phyloP scores from a whole-genome alignment of 1,140 invertebrate genomes.

The Antheraea mylitta region DNA sequence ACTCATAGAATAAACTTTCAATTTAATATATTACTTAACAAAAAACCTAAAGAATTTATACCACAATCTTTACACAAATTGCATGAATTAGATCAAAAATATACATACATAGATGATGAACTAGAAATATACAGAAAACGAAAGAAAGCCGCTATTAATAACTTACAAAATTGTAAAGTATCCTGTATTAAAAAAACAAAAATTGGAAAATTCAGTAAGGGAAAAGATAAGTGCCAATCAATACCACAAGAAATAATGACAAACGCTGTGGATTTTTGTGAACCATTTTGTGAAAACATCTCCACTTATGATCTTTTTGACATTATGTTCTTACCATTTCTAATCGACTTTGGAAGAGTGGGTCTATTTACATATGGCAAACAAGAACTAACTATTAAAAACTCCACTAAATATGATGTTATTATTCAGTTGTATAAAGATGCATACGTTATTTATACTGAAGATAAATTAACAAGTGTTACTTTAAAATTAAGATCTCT shows the following conservation, averaged over 20 bases:
- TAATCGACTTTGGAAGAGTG: constrained; percentile 57
- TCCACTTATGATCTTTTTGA: constrained; percentile 50
- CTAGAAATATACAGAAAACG: constrained; percentile 31
- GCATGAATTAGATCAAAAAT: constrained; percentile 37
- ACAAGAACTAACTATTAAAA: constrained; percentile 47
- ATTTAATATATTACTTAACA: constrained; percentile 41
- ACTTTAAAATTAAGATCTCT: constrained; percentile 43
- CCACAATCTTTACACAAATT: constrained; percentile 62
- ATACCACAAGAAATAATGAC: not conserved
- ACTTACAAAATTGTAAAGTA: constrained; percentile 39
- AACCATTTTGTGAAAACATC: constrained; percentile 24
- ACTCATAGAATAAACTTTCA: constrained; percentile 42
- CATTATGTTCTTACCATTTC: constrained; percentile 44
- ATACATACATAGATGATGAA: constrained; percentile 54
- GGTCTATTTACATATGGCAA: constrained; percentile 50
- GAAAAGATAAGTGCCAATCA: constrained; percentile 29
- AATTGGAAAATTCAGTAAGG: constrained; percentile 35
- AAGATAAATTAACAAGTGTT: constrained; percentile 34
- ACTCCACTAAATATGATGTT: constrained; percentile 54
- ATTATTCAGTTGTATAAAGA: constrained; percentile 43
- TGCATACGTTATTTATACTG: constrained; percentile 46
- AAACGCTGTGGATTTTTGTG: constrained; percentile 39
- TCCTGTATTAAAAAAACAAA: constrained; percentile 27
- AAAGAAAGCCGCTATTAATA: constrained; percentile 33
- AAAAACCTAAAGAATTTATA: constrained; percentile 26